Evolutionary conservation across 2,113 vertebrate species (phyloP).

Genomic region (Plectropomus leopardus): DNA sequence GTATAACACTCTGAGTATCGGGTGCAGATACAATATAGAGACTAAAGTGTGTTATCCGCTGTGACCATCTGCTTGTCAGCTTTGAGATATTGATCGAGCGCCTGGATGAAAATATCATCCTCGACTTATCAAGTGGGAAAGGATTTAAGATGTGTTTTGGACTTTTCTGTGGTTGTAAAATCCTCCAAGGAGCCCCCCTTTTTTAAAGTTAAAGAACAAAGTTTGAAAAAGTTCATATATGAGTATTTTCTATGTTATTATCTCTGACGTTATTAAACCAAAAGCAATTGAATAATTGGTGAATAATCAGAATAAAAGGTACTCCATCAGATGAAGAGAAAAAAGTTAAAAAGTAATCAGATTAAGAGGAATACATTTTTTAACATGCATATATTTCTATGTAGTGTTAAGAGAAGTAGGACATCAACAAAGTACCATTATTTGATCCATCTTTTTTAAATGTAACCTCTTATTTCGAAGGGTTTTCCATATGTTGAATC

Average conservation of each 20-base stretch:
- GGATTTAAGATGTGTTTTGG: constrained; percentile 8
- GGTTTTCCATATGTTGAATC: too few relatives aligned
- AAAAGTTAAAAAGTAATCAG: too few relatives aligned
- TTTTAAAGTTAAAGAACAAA: background rate
- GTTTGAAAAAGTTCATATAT: background rate
- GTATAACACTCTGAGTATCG: background rate
- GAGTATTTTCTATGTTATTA: background rate
- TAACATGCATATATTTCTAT: too few relatives aligned
- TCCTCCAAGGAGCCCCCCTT: background rate
- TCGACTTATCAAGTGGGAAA: constrained; percentile 19
- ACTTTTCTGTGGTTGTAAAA: constrained; percentile 20
- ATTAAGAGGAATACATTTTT: too few relatives aligned
- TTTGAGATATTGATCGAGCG: constrained; percentile 19
- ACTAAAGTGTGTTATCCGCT: constrained; percentile 22
- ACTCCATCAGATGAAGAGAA: background rate
- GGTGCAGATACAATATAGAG: background rate
- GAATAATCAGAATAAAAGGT: background rate
- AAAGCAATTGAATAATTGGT: background rate
- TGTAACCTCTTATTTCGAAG: too few relatives aligned
- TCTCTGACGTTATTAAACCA: background rate
- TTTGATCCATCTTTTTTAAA: too few relatives aligned
- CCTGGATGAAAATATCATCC: constrained; percentile 16
- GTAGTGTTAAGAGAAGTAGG: too few relatives aligned
- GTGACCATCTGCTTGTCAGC: constrained; percentile 13
- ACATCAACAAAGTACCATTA: too few relatives aligned